Evolutionary conservation across 2,113 vertebrate genomes (phyloP).

Genomic region (Gymnorhina tibicen): DNA sequence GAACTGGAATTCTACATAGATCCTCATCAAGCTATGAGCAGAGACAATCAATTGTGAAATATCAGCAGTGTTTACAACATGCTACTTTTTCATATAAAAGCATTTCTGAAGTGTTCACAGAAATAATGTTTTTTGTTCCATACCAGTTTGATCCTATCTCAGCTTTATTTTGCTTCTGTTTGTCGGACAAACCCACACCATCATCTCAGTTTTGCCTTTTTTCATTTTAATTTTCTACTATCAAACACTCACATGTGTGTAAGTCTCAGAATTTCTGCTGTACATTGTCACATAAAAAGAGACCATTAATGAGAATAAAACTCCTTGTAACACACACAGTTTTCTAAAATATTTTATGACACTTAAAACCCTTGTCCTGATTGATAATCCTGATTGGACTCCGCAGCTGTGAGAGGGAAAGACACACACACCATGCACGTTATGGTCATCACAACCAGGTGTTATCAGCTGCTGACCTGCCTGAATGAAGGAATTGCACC

Average conservation of each 20-base stretch:
- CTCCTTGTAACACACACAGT: background rate
- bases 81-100: background rate
- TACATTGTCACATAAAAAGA: background rate
- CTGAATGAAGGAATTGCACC: background rate
- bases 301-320: background rate
- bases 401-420: background rate
- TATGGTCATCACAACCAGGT: background rate
- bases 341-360: background rate
- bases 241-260: background rate
- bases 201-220: background rate
- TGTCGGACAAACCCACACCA: background rate
- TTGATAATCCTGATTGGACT: background rate
- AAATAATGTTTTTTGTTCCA: background rate
- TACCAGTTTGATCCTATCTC: background rate
- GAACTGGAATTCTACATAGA: background rate
- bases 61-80: background rate
- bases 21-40: background rate
- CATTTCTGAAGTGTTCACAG: background rate
- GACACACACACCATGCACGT: rapidly evolving
- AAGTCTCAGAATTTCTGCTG: background rate
- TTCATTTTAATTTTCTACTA: background rate
- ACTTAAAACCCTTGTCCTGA: background rate
- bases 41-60: background rate
- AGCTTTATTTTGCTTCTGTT: background rate
- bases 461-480: background rate